A percentile compares a stretch with the other conserved stretches of the same genome.
phyloP scores from a whole-genome alignment of 2,888 invertebrate species.

The Stenodera caucasica region DNA sequence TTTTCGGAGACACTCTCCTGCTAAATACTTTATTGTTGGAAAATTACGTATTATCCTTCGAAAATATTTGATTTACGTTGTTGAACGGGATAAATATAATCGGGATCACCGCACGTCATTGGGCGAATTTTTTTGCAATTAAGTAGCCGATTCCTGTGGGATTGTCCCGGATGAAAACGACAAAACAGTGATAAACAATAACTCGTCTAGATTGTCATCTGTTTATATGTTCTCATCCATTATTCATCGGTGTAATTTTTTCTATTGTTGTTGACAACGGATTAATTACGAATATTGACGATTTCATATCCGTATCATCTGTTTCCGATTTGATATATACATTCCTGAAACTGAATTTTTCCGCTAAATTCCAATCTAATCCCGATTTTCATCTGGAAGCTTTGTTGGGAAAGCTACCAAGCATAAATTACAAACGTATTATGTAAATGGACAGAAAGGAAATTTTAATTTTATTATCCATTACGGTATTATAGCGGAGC shows the following conservation, averaged over 20 bases:
- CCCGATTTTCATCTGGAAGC: conserved; percentile 22
- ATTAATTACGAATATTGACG: not conserved
- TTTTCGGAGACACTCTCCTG: not conserved
- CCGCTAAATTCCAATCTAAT: conserved; percentile 21
- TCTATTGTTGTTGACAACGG: not conserved
- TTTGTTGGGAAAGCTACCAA: conserved; percentile 19
- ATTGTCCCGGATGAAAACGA: not conserved
- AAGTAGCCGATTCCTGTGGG: not conserved
- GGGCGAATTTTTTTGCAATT: not conserved
- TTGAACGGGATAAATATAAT: no score
- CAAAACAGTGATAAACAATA: not conserved
- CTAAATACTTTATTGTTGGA: no score
- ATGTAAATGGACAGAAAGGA: conserved; percentile 19
- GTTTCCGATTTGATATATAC: no score
- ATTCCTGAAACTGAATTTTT: not conserved
- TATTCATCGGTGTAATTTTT: not conserved
- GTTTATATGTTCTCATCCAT: not conserved
- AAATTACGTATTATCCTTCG: no score
- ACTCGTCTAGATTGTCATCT: not conserved
- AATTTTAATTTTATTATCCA: conserved; percentile 25
- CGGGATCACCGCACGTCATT: no score
- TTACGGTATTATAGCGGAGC: conserved; percentile 9
- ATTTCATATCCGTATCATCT: not conserved
- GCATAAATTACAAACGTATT: conserved; percentile 26
- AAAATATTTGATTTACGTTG: no score